phyloP scores from a whole-genome alignment of 1,140 invertebrate genomes.

The Liolophura sinensis region DNA sequence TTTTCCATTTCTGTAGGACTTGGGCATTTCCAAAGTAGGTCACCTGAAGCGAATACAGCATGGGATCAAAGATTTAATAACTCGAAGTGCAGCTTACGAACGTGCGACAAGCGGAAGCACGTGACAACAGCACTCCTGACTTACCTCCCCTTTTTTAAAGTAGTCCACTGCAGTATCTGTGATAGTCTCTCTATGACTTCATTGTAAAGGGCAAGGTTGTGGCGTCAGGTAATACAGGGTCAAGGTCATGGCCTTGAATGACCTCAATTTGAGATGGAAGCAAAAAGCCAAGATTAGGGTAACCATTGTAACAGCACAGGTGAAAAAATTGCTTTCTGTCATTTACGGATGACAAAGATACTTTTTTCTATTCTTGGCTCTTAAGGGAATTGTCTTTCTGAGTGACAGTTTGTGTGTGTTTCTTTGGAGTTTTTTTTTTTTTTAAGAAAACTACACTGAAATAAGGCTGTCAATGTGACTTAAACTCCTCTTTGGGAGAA shows the following conservation, averaged over 20 bases:
- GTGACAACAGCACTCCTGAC: neutral
- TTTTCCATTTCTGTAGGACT: constrained; percentile 64
- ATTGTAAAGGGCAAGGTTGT: neutral
- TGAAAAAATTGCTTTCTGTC: too few relatives aligned
- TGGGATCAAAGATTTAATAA: constrained; percentile 76
- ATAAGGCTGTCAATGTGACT: too few relatives aligned
- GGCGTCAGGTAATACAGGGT: neutral
- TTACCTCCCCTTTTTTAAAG: neutral
- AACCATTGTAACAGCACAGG: too few relatives aligned
- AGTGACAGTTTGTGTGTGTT: too few relatives aligned
- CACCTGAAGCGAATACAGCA: constrained; percentile 93
- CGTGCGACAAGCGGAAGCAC: neutral
- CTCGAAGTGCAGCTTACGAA: constrained; percentile 32
- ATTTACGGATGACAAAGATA: too few relatives aligned
- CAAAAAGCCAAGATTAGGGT: too few relatives aligned
- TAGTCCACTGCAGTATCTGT: neutral
- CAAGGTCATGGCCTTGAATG: neutral
- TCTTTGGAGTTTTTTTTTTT: too few relatives aligned
- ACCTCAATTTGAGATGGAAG: neutral
- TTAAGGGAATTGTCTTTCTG: too few relatives aligned
- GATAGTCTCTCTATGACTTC: neutral
- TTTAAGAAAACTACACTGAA: too few relatives aligned
- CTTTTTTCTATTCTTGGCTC: too few relatives aligned
- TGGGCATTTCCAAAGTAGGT: constrained; percentile 90
- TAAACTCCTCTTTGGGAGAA: too few relatives aligned